Conservation (phyloP, 2,113 vertebrate genomes). For the Nothoprocta pentlandii region DNA sequence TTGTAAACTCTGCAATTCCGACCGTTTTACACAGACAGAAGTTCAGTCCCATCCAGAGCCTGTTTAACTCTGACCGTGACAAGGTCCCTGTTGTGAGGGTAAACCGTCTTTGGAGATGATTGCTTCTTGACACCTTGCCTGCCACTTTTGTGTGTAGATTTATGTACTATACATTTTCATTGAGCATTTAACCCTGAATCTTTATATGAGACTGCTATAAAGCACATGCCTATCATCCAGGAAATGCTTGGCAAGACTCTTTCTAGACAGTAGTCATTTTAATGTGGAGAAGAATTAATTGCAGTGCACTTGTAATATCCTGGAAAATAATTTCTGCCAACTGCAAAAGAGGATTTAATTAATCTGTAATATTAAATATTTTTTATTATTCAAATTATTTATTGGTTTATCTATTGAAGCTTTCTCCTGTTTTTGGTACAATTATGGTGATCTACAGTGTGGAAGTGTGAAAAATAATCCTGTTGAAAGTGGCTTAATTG, state of each 20-base stretch:
- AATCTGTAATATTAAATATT: background rate
- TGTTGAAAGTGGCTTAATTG: background rate
- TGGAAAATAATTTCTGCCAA: slow-evolving; percentile 30
- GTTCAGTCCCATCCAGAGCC: slow-evolving; percentile 7
- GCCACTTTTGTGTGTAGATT: slow-evolving; percentile 51
- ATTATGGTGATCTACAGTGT: background rate
- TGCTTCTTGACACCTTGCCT: slow-evolving; percentile 66
- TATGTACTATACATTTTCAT: slow-evolving; percentile 65
- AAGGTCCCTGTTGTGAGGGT: slow-evolving; percentile 58
- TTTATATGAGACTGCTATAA: slow-evolving; percentile 43
- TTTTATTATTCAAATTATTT: slow-evolving; percentile 40
- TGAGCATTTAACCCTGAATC: slow-evolving; percentile 70
- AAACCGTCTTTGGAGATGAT: slow-evolving; percentile 65
- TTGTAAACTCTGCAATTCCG: background rate
- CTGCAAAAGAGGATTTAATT: slow-evolving; percentile 18
- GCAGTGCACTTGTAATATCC: background rate
- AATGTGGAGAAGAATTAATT: slow-evolving; percentile 43
- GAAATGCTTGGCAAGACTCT: slow-evolving; percentile 48
- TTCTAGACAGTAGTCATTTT: slow-evolving; percentile 34
- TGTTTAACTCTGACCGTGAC: slow-evolving; percentile 42
- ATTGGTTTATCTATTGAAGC: background rate
- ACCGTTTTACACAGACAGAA: background rate
- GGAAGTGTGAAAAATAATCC: background rate
- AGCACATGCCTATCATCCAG: slow-evolving; percentile 54
- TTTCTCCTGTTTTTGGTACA: background rate